phyloP scores from a whole-genome alignment of 2,797 vertebrate genomes.

The Graptemys geographica region DNA sequence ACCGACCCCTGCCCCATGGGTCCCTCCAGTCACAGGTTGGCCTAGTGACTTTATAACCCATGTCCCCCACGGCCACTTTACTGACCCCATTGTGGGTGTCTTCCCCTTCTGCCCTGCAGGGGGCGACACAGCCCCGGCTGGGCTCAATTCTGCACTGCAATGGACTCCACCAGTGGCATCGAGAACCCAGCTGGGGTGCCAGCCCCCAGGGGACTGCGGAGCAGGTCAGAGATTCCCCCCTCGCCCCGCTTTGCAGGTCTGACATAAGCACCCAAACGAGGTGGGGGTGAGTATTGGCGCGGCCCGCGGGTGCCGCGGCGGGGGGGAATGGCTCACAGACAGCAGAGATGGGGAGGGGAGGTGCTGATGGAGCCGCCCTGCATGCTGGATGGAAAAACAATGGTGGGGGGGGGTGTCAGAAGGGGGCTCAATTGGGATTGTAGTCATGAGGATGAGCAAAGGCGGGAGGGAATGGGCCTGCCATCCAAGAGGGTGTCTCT shows the following conservation, averaged over 20 bases:
- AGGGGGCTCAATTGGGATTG: neutral
- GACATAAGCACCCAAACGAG: neutral
- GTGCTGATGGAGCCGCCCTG: neutral
- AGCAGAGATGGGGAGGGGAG: neutral
- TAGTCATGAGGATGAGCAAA: neutral
- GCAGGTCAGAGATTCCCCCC: no score
- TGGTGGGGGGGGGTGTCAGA: neutral
- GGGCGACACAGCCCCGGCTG: no score
- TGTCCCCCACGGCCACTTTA: neutral
- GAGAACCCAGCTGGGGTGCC: no score
- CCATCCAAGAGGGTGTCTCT: neutral
- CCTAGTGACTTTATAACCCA: neutral
- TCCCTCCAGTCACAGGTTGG: neutral
- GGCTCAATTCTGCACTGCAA: neutral
- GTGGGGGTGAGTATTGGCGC: no score
- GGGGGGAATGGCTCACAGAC: neutral
- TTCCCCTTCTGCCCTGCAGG: neutral
- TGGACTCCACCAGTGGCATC: neutral
- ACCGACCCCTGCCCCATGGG: neutral
- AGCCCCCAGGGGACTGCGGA: no score
- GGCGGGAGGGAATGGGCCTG: neutral
- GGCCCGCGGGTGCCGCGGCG: no score
- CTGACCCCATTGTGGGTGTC: neutral
- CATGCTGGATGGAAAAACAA: neutral
- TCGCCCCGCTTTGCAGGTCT: neutral